A percentile compares a stretch with the other conserved stretches of the same genome.
Evolutionary conservation across 1,140 invertebrate species (phyloP).

Genomic region (Pemphigus obesinymphae): DNA sequence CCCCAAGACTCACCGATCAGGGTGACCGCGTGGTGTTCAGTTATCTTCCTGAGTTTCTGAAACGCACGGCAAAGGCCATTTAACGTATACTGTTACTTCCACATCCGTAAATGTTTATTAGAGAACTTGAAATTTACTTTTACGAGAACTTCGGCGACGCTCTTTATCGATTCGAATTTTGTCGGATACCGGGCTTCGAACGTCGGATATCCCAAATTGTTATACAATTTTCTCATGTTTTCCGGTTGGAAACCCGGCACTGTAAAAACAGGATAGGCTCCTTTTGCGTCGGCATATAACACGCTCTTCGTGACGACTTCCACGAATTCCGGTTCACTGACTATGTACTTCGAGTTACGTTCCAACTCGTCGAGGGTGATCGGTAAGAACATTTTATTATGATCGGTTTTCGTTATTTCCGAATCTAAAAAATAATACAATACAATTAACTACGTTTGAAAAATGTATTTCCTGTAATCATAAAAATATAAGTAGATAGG

Average conservation of each 20-base stretch:
- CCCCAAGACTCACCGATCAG: slow-evolving; percentile 46
- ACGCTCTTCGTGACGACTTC: slow-evolving; percentile 31
- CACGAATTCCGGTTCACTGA: not conserved
- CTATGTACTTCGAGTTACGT: not conserved
- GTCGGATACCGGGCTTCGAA: slow-evolving; percentile 34
- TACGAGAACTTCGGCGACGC: not conserved
- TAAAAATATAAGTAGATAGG: no score
- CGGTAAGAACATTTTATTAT: not conserved
- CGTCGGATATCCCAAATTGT: slow-evolving; percentile 13
- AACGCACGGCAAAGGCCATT: not conserved
- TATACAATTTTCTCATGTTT: not conserved
- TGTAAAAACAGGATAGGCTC: slow-evolving; percentile 19
- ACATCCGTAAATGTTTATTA: no score
- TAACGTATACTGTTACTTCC: no score
- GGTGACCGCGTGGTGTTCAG: slow-evolving; percentile 24
- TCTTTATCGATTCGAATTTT: slow-evolving; percentile 11
- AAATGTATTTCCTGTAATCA: no score
- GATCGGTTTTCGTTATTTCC: not conserved
- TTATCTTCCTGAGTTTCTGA: slow-evolving; percentile 14
- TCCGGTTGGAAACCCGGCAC: slow-evolving; percentile 27
- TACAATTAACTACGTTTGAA: no score
- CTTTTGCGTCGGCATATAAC: slow-evolving; percentile 15
- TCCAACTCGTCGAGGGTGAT: not conserved
- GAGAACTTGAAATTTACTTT: not conserved
- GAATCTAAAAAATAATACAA: not conserved